Base-by-base conservation (phyloP, 2,888 invertebrate species). In the Cryptocephalus moraei region DNA sequence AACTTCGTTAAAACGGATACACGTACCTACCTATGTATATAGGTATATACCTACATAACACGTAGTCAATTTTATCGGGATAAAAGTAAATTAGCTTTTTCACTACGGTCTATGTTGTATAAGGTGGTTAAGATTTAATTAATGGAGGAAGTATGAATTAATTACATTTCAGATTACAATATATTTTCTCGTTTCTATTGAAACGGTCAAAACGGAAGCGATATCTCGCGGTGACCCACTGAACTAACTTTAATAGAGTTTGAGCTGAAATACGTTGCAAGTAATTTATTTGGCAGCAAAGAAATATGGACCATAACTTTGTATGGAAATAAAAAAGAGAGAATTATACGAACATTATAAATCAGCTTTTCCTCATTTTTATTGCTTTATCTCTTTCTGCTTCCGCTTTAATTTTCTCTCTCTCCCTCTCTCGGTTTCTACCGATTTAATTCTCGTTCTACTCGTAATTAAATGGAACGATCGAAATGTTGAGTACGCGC, bases 291-390 rank as follows among this genome's bases (percentile, higher is more conserved):
- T 68, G 70, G 65, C 70, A 68, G 68, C 62, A 55, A 63, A 69
- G 69, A 70, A 70, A 69, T 70, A 71, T 70, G 66, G 67, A 63
- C 69, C 69, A 70, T 70, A 70, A 71, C 69, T 70, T 69, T 67
- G 69, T 68, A 70, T 69, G 70, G 70, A 70, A 70, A 71, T 71
- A 71, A 70, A 71, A 69, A 70, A 71, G 6, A 22, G 22, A 22
- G 70, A 71, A 70, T 71, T 70, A 71, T 70, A 67, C 62, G 66
- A 66, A 68, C 68, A 67, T 68, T 69, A 68, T 70, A 70, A 71
- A 71, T 71, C 71, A 70, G 65, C 62, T 63, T 61, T 64, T 62
- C 61, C 66, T 65, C 66, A 67, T 69, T 69, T 70, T 69, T 71
- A 68, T 68, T 66, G 60, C 63, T 55, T 44, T 49, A 41, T 45